Base-by-base conservation (phyloP, 2,888 invertebrate genomes). In the Drosophila birchii region DNA sequence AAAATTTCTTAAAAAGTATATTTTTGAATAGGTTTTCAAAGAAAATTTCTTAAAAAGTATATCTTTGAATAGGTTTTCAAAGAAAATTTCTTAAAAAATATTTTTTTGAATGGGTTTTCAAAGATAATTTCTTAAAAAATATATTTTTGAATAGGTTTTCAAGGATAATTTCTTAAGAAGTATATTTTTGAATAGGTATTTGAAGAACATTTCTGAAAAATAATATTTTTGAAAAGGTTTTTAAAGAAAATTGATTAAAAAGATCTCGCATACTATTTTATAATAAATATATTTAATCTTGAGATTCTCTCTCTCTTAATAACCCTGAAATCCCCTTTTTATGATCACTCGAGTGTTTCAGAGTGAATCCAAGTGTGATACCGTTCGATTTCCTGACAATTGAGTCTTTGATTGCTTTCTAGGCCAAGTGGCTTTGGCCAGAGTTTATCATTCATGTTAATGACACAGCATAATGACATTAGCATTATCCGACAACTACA, bases 401-500 rank as follows among this genome's bases (percentile, higher is more conserved):
- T 47, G 67, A 49, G 47, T 58, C 71, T 75, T 86, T 81, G 80
- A 89, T 86, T 89, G 67, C 64, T 84, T 88, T 83, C 88, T 88
- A 88, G 90, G 90, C 88, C 89, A 90, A 90, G 88, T 85, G 79
- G 59, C 61, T 70, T 54, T 61, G 23, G 64, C 73, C 70, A 71
- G 26, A 16, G 64, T 61, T 67, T 74, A 58, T 54, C 63, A 70
- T 72, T 78, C 73, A 73, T 73, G 78, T 82, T 85, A 87, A 85
- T 89, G 89, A 87, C 79, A 79, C 73, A 78, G 74, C 87, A 88
- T 87, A 84, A 90, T 84, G 80, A 81, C 86, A 88, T 87, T 82
- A 79, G 57, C 72, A 74, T 63, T 72, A 75, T 49, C 41, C 63
- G 63, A 36, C 47, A 29, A 39, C 41, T 54, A 59, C 51, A 38